phyloP scores from a whole-genome alignment of 2,888 invertebrate species.

The Caenorhabditis zanzibari region DNA sequence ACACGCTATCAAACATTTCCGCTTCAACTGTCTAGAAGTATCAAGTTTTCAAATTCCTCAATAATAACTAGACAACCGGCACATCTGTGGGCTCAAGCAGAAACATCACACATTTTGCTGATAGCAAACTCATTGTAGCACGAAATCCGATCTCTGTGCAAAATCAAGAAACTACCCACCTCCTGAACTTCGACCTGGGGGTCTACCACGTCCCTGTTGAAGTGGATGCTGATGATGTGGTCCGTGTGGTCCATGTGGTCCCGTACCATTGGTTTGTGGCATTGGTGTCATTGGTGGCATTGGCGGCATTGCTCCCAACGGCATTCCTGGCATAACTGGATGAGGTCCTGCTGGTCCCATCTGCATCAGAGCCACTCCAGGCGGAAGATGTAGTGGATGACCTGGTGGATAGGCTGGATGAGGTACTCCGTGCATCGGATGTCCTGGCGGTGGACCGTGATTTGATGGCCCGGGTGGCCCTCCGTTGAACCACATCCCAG shows the following conservation, averaged over 20 bases:
- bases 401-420: conserved; percentile 51
- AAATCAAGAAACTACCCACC: conserved; percentile 1
- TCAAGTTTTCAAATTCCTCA: conserved; percentile 24
- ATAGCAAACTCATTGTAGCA: conserved; percentile 11
- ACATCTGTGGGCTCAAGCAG: neutral
- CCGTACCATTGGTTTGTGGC: conserved; percentile 4
- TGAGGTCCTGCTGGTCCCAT: conserved; percentile 41
- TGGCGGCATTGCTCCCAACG: conserved; percentile 26
- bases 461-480: conserved; percentile 20
- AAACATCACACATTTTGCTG: conserved; percentile 8
- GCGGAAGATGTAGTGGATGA: conserved; percentile 42
- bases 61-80: neutral
- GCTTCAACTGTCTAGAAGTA: neutral
- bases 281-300: conserved; percentile 12
- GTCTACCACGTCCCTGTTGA: conserved; percentile 19
- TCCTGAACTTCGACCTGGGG: neutral
- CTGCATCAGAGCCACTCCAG: conserved; percentile 24
- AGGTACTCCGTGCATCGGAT: conserved; percentile 29
- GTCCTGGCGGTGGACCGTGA: conserved; percentile 24
- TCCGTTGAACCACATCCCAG: conserved; percentile 47
- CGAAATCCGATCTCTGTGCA: conserved; percentile 18
- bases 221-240: neutral
- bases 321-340: conserved; percentile 36
- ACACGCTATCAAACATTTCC: neutral
- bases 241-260: neutral